A percentile compares a stretch with the other conserved stretches of the same genome.
These are phyloP conservation scores for Alectura lathami DNA, from an alignment of 2,113 vertebrate genomes.

Conservation along the genomic window DNA sequence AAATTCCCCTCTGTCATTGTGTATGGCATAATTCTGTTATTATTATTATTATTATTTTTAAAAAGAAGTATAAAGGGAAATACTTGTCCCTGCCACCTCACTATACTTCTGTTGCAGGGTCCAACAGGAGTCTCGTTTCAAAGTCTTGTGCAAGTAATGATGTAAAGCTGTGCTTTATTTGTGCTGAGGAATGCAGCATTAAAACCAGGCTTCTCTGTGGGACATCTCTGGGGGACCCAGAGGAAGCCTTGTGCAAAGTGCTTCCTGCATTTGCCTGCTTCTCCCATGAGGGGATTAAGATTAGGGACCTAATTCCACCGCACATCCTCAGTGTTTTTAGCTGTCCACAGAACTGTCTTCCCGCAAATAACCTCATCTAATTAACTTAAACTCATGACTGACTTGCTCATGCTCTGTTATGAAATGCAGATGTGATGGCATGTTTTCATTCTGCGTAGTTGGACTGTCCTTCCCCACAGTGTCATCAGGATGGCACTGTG, in stretches of 20 bases:
- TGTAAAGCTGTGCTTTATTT: conserved; percentile 60
- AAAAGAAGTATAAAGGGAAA: neutral
- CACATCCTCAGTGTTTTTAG: conserved; percentile 83
- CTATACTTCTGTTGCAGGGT: neutral
- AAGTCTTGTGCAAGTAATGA: neutral
- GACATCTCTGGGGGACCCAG: conserved; percentile 62
- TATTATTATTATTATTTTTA: too few relatives aligned
- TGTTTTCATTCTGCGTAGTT: conserved; percentile 72
- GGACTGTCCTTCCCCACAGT: conserved; percentile 42
- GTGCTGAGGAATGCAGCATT: conserved; percentile 64
- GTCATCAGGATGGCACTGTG: conserved; percentile 62
- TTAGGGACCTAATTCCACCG: conserved; percentile 77
- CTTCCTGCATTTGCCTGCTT: conserved; percentile 73
- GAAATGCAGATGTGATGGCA: conserved; percentile 42
- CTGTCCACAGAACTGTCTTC: conserved; percentile 75
- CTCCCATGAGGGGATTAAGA: conserved; percentile 80
- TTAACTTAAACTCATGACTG: conserved; percentile 55
- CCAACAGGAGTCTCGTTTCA: neutral
- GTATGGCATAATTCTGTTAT: neutral
- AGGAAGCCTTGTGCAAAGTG: conserved; percentile 58
- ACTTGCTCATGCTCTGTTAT: conserved; percentile 40
- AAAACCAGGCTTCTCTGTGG: conserved; percentile 56
- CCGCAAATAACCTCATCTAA: conserved; percentile 76
- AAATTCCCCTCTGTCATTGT: neutral
- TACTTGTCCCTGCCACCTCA: neutral